A percentile compares a stretch with the other conserved stretches of the same genome.
Conservation (phyloP, 1,140 invertebrate genomes). For the Babylonia areolata region DNA sequence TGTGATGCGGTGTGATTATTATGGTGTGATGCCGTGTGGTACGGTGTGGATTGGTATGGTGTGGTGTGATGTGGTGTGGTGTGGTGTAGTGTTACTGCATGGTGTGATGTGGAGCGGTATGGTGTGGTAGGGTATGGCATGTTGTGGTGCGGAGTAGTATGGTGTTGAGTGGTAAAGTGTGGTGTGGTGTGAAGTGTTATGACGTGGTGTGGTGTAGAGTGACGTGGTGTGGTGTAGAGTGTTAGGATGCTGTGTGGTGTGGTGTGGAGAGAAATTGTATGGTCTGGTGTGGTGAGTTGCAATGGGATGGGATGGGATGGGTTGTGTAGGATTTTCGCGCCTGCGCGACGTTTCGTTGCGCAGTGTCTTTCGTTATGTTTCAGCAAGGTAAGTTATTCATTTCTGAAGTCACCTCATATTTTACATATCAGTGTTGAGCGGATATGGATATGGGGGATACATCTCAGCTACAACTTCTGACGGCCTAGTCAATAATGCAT, state of each 20-base stretch:
- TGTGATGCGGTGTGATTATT: constrained; percentile 36
- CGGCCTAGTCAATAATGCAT: too few relatives aligned
- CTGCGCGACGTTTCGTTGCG: too few relatives aligned
- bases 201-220: constrained; percentile 57
- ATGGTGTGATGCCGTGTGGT: constrained; percentile 47
- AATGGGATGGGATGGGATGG: constrained; percentile 53
- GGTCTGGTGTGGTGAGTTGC: constrained; percentile 53
- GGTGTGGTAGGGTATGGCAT: constrained; percentile 39
- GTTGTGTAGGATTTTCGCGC: too few relatives aligned
- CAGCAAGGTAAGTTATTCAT: too few relatives aligned
- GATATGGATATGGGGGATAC: too few relatives aligned
- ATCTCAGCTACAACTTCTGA: too few relatives aligned
- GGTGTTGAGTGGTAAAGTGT: constrained; percentile 56
- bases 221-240: constrained; percentile 42
- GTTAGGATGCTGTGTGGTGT: constrained; percentile 36
- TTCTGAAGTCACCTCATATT: too few relatives aligned
- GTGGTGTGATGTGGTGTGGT: constrained; percentile 40
- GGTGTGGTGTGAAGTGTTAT: constrained; percentile 52
- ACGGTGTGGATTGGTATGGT: constrained; percentile 49
- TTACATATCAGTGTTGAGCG: too few relatives aligned
- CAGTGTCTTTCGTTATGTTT: too few relatives aligned
- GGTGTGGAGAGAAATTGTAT: constrained; percentile 34
- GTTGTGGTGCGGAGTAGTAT: constrained; percentile 54
- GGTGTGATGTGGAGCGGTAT: constrained; percentile 45
- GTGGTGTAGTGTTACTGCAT: constrained; percentile 45